phyloP scores from a whole-genome alignment of 2,797 vertebrate genomes.

The Cottoperca gobio region DNA sequence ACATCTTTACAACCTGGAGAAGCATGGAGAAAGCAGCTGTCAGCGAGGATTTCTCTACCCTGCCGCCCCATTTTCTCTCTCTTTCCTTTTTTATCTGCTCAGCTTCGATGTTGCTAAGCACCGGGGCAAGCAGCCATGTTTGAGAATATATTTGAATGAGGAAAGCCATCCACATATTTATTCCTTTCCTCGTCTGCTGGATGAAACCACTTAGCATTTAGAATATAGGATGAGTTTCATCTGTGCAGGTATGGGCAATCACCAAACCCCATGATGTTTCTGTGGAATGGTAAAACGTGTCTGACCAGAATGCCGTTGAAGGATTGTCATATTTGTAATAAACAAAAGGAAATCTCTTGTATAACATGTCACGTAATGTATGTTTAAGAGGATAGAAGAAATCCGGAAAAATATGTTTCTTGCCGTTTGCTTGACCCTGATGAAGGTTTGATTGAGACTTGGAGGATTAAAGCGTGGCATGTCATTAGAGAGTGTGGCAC shows the following conservation, averaged over 20 bases:
- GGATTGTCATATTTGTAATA: slow-evolving; percentile 38
- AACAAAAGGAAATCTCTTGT: slow-evolving; percentile 26
- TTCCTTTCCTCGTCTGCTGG: slow-evolving; percentile 79
- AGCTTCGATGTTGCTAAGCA: slow-evolving; percentile 84
- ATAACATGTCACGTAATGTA: slow-evolving; percentile 2
- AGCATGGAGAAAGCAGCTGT: slow-evolving; percentile 85
- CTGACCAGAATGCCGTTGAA: slow-evolving; percentile 29
- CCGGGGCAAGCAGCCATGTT: slow-evolving; percentile 80
- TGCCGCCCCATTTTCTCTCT: slow-evolving; percentile 62
- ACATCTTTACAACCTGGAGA: slow-evolving; percentile 84
- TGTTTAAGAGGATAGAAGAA: slow-evolving; percentile 1
- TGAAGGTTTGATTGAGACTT: slow-evolving; percentile 49
- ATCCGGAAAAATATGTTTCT: neutral
- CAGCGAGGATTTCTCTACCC: slow-evolving; percentile 86
- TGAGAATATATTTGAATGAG: slow-evolving; percentile 73
- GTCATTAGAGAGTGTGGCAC: slow-evolving; percentile 1
- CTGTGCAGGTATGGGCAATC: slow-evolving; percentile 34
- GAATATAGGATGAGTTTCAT: slow-evolving; percentile 76
- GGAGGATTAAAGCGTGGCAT: slow-evolving; percentile 23
- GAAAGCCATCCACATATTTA: slow-evolving; percentile 88
- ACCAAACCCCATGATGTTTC: slow-evolving; percentile 33
- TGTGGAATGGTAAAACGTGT: slow-evolving; percentile 21
- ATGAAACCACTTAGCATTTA: slow-evolving; percentile 83
- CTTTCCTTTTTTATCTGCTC: slow-evolving; percentile 65
- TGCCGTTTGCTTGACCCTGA: slow-evolving; percentile 38